Percentiles rank a stretch among this genome's conserved stretches.
Evolutionary conservation across 2,113 vertebrate species (phyloP).

Genomic region (Callionymus lyra): DNA sequence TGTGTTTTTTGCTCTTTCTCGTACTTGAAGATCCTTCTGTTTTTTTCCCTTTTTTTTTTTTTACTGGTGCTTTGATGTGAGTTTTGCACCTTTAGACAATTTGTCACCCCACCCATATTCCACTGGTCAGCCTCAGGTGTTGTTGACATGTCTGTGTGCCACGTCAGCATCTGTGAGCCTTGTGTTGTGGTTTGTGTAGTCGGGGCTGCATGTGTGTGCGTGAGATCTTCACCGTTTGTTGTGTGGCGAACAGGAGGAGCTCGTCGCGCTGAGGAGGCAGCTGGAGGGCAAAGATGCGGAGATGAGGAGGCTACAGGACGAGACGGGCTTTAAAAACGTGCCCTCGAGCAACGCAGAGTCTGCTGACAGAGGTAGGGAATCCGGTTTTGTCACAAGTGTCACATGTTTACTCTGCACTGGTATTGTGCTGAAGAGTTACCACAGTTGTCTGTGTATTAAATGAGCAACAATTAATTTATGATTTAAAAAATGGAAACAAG

Average conservation of each 20-base stretch:
- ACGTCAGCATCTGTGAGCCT: slow-evolving; percentile 30
- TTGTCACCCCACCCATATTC: neutral
- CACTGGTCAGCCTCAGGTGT: slow-evolving; percentile 25
- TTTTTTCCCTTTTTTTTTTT: neutral
- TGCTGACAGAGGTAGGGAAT: slow-evolving; percentile 75
- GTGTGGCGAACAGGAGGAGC: slow-evolving; percentile 75
- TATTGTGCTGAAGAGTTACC: slow-evolving; percentile 1
- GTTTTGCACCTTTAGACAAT: neutral
- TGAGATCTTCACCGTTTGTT: slow-evolving; percentile 22
- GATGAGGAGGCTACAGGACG: slow-evolving; percentile 77
- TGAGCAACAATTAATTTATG: no score
- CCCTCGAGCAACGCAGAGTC: slow-evolving; percentile 62
- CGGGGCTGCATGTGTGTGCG: neutral
- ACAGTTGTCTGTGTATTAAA: slow-evolving; percentile 9
- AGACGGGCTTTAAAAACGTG: slow-evolving; percentile 67
- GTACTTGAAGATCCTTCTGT: slow-evolving; percentile 7
- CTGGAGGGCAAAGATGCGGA: slow-evolving; percentile 82
- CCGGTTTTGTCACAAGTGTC: slow-evolving; percentile 8
- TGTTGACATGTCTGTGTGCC: slow-evolving; percentile 17
- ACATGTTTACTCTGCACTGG: neutral
- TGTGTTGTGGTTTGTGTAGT: slow-evolving; percentile 50
- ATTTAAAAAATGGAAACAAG: no score
- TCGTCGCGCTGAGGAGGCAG: slow-evolving; percentile 78
- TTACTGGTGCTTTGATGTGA: slow-evolving; percentile 16
- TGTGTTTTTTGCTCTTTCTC: slow-evolving; percentile 1